Conservation (phyloP, 1,140 invertebrate species). For the Calycopis cecrops region DNA sequence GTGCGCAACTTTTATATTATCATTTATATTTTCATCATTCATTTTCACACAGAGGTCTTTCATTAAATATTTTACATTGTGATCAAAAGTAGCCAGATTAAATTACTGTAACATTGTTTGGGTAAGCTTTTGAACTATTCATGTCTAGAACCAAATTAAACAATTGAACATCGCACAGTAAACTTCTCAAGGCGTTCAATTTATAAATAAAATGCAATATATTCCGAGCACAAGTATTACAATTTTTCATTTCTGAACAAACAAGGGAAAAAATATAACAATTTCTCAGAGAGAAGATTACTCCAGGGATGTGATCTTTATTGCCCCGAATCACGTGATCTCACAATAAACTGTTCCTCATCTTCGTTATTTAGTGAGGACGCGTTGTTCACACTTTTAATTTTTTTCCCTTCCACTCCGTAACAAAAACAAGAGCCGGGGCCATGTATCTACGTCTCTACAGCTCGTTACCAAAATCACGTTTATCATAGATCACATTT, state of each 20-base stretch:
- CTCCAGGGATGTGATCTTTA: slow-evolving; percentile 55
- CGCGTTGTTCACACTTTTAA: slow-evolving; percentile 54
- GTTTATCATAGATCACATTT: slow-evolving; percentile 71
- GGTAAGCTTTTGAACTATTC: no score
- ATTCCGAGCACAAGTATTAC: slow-evolving; percentile 32
- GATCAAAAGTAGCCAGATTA: no score
- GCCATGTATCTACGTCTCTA: slow-evolving; percentile 53
- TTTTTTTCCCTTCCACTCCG: slow-evolving; percentile 46
- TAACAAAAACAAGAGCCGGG: slow-evolving; percentile 44
- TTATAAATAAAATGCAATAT: slow-evolving; percentile 4
- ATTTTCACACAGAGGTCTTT: no score
- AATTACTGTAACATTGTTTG: no score
- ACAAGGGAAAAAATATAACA: slow-evolving; percentile 52
- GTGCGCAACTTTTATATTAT: no score
- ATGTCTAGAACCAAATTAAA: no score
- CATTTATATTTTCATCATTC: no score
- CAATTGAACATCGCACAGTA: no score
- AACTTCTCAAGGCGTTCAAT: neutral
- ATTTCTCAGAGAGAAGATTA: slow-evolving; percentile 62
- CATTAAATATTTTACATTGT: no score
- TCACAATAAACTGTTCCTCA: slow-evolving; percentile 68
- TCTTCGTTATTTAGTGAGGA: slow-evolving; percentile 60
- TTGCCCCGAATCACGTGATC: slow-evolving; percentile 66
- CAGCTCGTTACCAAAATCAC: slow-evolving; percentile 66
- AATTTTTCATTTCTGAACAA: slow-evolving; percentile 50